A percentile compares a stretch with the other conserved stretches of the same genome.
Evolutionary conservation across 2,888 invertebrate genomes (phyloP).

Genomic region (Adelphocoris suturalis): DNA sequence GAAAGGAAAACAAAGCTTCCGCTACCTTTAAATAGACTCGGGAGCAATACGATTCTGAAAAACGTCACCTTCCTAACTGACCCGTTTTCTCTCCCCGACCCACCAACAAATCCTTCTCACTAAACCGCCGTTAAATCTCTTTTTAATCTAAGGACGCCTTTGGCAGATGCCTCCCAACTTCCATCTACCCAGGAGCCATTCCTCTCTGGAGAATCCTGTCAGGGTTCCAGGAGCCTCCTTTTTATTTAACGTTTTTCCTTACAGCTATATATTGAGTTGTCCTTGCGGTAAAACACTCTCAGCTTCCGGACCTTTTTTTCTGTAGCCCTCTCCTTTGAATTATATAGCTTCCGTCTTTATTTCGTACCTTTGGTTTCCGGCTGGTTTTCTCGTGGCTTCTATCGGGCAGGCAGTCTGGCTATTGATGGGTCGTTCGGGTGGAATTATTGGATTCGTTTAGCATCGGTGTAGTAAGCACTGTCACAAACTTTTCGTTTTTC

Average conservation of each 20-base stretch:
- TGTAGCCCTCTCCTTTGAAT: neutral
- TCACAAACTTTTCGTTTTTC: too few relatives aligned
- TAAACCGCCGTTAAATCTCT: constrained; percentile 45
- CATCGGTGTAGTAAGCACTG: too few relatives aligned
- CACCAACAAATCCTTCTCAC: neutral
- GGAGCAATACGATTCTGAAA: too few relatives aligned
- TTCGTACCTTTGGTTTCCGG: neutral
- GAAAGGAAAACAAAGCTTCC: too few relatives aligned
- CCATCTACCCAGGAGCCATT: constrained; percentile 24
- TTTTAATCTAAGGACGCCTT: constrained; percentile 53
- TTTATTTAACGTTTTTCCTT: constrained; percentile 16
- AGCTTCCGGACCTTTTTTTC: neutral
- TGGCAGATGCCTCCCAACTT: constrained; percentile 43
- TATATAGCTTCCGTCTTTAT: neutral
- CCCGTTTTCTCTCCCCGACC: neutral
- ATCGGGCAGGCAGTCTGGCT: neutral
- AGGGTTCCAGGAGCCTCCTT: constrained; percentile 7
- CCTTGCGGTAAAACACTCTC: constrained; percentile 30
- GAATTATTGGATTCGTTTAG: neutral
- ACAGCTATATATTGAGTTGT: constrained; percentile 36
- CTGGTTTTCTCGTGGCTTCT: neutral
- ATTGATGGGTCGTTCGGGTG: neutral
- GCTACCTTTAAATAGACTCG: too few relatives aligned
- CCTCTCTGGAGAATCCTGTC: constrained; percentile 10
- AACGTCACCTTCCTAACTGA: neutral